Evolutionary conservation across 2,113 vertebrate species (phyloP), one percentile per base, ranked within the genome.

Genomic region (Macheiramphus alcinus): DNA sequence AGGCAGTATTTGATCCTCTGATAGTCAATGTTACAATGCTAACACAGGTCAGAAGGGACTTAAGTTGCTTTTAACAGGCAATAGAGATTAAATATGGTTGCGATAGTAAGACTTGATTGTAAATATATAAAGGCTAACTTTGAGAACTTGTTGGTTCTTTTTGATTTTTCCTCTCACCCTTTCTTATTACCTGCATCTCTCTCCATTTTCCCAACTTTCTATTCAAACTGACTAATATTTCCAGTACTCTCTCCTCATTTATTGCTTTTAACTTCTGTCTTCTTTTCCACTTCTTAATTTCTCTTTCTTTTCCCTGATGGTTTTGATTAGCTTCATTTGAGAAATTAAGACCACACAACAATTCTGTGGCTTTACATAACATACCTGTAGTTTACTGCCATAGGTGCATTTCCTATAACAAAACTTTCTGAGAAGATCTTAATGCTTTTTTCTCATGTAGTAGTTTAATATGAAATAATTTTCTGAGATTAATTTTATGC

Each of bases 401-500:
- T 25, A 75, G 18, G 80, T 58, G 5, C 6, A 58, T 55, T 86
- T 93, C 29, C 42, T 75, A 18, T n/a, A 20, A 31, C 32, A 47
- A 89, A 91, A 80, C 48, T 43, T 78, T 85, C 47, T 70, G 47
- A 95, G 62, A 94, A 75, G 27, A 59, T 43, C 32, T 32, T 89
- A 50, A 70, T 3, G 4, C 18, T 90, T 89, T 58, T 55, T 86
- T 67, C 73, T 70, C 42, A 53, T 38, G 23, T 19, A 74, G 52
- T 12, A 73, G 22, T 80, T 92, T 62, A 91, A 90, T 76, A 90
- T 7, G 45, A 91, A 97, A 71, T 71, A 95, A 94, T 88, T 97
- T 97, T 90, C 47, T 56, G 76, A 97, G 67, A 96, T 92, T 97
- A 90, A 95, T 97, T 98, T 97, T 96, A 96, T 97, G 78, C 68